Evolutionary conservation across 2,797 vertebrate genomes (phyloP), one percentile per base, ranked within the genome.

Genomic region (Podarcis lilfordi): DNA sequence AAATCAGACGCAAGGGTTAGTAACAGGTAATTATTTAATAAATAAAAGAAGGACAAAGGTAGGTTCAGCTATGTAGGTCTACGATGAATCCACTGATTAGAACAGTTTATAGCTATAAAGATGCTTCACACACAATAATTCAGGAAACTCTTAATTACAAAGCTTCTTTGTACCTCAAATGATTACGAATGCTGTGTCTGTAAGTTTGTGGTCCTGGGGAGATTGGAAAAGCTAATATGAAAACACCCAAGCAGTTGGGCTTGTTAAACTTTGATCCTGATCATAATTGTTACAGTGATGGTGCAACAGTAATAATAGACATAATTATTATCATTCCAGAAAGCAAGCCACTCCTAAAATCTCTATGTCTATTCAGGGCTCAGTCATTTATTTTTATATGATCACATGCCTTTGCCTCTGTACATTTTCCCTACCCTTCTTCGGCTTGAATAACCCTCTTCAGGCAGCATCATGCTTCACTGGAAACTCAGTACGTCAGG

Each of bases 191-290:
- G 6, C 32, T 87, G 7, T 45, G 13, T 17, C 27, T 35, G 21
- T 17, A 29, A 17, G 4, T 32, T 21, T 55, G 45, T 25, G 21
- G 6, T 37, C 72, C 35, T 86, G 72, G 25, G 71, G 64, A 80
- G 3, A 4, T 35, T 89, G 43, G 32, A 92, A 92, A 90, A 59
- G 81, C 78, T 91, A 87, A 88, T 9, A 78, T 40, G 23, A 27
- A 86, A 1, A 83, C 13, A 64, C 76, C 27, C 40, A 90, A 0
- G 0, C 3, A 43, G 15, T 69, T 76, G 61, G 27, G 85, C 25
- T 80, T 66, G 72, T 80, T 80, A 27, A 86, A 17, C n/a, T 80
- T 76, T 90, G 72, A 89, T 85, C 61, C 88, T 50, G 71, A 89
- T 85, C n/a, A 55, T 35, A 10, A 23, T 27, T 17, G 75, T 77